phyloP scores from a whole-genome alignment of 2,888 invertebrate genomes.

The Tricholauxania praeusta region DNA sequence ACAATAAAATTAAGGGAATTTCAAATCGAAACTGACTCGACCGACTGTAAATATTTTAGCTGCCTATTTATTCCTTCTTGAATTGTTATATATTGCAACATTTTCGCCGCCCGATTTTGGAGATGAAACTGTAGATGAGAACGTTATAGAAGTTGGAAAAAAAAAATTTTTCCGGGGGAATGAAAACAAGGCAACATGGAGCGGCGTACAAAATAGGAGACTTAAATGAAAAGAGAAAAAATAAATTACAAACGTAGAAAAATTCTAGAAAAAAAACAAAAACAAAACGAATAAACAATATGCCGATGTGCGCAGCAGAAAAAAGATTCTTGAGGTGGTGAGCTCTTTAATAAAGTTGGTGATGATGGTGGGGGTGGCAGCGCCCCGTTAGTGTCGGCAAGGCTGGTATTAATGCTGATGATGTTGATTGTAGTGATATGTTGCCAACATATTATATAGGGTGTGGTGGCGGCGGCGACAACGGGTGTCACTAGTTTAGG shows the following conservation, averaged over 20 bases:
- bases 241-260: neutral
- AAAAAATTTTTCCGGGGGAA: neutral
- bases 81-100: neutral
- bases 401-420: too few relatives aligned
- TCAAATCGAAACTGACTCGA: too few relatives aligned
- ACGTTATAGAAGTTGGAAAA: neutral
- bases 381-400: too few relatives aligned
- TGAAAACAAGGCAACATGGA: neutral
- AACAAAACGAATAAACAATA: too few relatives aligned
- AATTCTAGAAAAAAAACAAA: neutral
- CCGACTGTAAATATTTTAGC: neutral
- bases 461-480: neutral
- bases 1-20: too few relatives aligned
- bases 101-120: slow-evolving; percentile 1
- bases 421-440: neutral
- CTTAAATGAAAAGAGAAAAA: neutral
- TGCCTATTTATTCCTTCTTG: slow-evolving; percentile 4
- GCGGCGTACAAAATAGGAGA: neutral
- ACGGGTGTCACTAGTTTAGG: neutral
- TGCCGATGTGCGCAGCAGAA: neutral
- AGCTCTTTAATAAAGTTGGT: too few relatives aligned
- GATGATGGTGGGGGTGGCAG: too few relatives aligned
- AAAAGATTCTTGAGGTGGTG: neutral
- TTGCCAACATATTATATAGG: neutral
- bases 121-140: neutral